Evolutionary conservation across 2,797 vertebrate genomes (phyloP), one percentile per base, ranked within the genome.

Genomic region (Erpetoichthys calabaricus): DNA sequence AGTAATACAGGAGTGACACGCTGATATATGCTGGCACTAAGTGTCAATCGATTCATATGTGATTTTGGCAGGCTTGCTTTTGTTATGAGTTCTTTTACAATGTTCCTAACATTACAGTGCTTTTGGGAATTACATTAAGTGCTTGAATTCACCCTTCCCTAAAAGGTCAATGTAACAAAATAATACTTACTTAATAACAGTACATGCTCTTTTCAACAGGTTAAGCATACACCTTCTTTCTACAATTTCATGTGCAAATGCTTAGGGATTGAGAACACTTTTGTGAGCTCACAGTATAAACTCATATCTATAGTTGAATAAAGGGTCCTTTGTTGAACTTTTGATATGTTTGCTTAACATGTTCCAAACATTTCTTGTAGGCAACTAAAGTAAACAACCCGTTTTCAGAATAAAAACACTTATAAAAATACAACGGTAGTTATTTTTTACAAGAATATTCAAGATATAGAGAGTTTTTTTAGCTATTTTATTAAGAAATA

Each of bases 341-440:
- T 86, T 76, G 83, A 88, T 91, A 92, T 97, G 92, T 96, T 98
- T 99, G 97, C 87, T 95, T 96, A 97, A 95, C 91, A 87, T 95
- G 92, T 96, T 97, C 94, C 94, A 91, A 97, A 92, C 92, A 90
- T 92, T 96, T 96, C 91, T 91, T 91, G 91, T 92, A 90, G 89
- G 89, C 89, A 92, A 96, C 88, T 91, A 94, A 98, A 94, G 92
- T 97, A 98, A 97, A 97, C 91, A 97, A 96, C 91, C 96, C 97
- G 94, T 97, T 95, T 92, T 91, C 90, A 92, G 87, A 94, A 97
- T 97, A 98, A 97, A 96, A 97, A 94, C 92, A 96, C 92, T 95
- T 96, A 94, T 96, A 86, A 93, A 96, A 98, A 97, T 91, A 97
- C 70, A 84, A 79, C 84, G 76, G 78, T 83, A 73, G 79, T 88